Evolutionary conservation across 2,113 vertebrate genomes (phyloP).

Genomic region (Etheostoma cragini): DNA sequence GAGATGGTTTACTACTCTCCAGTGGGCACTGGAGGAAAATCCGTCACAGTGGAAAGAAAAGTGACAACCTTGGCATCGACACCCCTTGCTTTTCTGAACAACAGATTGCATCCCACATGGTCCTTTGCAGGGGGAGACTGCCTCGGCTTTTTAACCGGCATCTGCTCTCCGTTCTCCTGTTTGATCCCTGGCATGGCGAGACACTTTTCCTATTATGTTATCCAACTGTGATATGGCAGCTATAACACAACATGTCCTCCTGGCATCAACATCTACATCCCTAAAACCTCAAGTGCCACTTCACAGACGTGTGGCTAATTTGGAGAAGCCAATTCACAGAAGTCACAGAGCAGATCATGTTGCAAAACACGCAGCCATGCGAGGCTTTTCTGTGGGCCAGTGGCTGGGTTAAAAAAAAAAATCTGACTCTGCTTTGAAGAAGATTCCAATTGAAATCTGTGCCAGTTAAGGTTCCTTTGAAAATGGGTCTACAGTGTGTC

Average conservation of each 20-base stretch:
- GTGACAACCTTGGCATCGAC: constrained; percentile 74
- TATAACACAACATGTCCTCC: constrained; percentile 55
- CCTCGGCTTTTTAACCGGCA: constrained; percentile 68
- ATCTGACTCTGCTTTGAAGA: constrained; percentile 69
- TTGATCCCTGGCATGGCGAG: constrained; percentile 54
- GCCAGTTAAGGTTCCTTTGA: constrained; percentile 70
- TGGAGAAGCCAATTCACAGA: constrained; percentile 46
- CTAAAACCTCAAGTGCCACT: constrained; percentile 66
- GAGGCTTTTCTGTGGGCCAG: constrained; percentile 44
- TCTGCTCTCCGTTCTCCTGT: constrained; percentile 71
- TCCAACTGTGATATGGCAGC: constrained; percentile 68
- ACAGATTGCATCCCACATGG: constrained; percentile 82
- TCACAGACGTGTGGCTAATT: constrained; percentile 73
- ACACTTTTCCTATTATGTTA: constrained; percentile 66
- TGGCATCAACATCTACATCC: constrained; percentile 36
- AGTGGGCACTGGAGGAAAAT: constrained; percentile 53
- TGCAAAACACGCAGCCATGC: constrained; percentile 53
- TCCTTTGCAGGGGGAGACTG: constrained; percentile 47
- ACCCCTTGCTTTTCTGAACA: constrained; percentile 41
- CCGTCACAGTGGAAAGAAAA: constrained; percentile 62
- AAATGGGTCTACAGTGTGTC: constrained; percentile 46
- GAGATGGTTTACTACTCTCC: constrained; percentile 38
- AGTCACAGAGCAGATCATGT: constrained; percentile 58
- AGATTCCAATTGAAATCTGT: constrained; percentile 68
- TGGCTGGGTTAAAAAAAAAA: constrained; percentile 28